Evolutionary conservation across 2,113 vertebrate genomes (phyloP), one percentile per base, ranked within the genome.

Genomic region (Dermatemys mawii): DNA sequence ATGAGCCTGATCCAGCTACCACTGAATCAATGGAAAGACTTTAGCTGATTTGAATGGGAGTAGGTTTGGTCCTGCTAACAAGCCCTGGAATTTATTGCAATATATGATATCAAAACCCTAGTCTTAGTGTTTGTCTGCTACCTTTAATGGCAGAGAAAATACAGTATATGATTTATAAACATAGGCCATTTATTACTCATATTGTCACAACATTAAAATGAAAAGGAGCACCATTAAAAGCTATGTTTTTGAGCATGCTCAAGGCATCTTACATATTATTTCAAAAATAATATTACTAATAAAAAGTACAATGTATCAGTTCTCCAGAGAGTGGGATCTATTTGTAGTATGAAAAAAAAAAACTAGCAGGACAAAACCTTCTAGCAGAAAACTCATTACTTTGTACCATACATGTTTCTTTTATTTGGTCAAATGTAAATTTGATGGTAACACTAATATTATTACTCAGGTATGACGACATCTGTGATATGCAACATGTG

Each of bases 371-470:
- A 5, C 17, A 92, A 86, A 96, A 76, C 35, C 5, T 90, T 89
- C 35, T 32, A 22, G 67, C 51, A 82, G 29, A 97, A 93, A 95
- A 86, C 26, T 11, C 32, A 79, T 89, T 95, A 79, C 13, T 48
- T 78, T 60, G 86, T 89, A 84, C 24, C 8, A 55, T 48, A 50
- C 29, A 90, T 50, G 50, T 93, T 95, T 94, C 41, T 97, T 95
- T 90, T 48, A 92, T 97, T 98, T 96, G 93, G 44, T 82, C 41
- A 13, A 92, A 19, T 78, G 81, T 90, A 92, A 96, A 92, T 94
- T 75, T 93, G 57, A 95, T n/a, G 46, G 41, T 84, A 94, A 92
- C 57, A 81, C 48, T 94, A 96, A 96, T 57, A 12, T 93, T 88
- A 84, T 95, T 94, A 94, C 29, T 87, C 29, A 95, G 50, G 73